Evolutionary conservation across 2,113 vertebrate species (phyloP), one percentile per base, ranked within the genome.

Genomic region (Girardinichthys multiradiatus): DNA sequence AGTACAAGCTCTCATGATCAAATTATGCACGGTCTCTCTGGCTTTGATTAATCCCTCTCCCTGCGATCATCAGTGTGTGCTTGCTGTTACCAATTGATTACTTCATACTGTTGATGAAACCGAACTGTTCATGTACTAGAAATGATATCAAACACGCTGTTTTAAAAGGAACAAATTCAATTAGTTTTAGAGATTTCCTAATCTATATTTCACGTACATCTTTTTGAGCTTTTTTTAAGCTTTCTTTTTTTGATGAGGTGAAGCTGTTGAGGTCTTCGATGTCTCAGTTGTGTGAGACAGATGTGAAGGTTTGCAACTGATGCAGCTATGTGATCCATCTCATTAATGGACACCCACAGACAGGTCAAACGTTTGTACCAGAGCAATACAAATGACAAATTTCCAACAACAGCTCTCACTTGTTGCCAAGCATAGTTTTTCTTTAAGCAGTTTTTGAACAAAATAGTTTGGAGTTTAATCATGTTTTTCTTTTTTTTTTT

Each of bases 71-170:
- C 73, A 80, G 39, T 63, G 59, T 69, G 21, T 33, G 33, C 69
- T 76, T 65, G 45, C 89, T 83, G 31, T 90, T 80, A 62, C 78
- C 74, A 87, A 88, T 86, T 86, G 80, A 90, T 91, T 84, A 71
- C 74, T 39, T 58, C 66, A 61, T 37, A 45, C 57, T 67, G 54
- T 71, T 58, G 71, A 88, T 84, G 57, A 82, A 82, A 77, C 70
- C 63, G n/a, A 70, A 48, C 57, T 60, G 5, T 76, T 89, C 11
- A 72, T 76, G 83, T 77, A 51, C 62, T 14, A 65, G 39, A 70
- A 70, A 77, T 72, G 1, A 79, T 80, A 71, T 70, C 10, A 67
- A 72, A 48, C 66, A 62, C 70, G 54, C 19, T 14, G 9, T 78
- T 17, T n/a, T 31, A 66, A 76, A 75, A 65, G 54, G 69, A 79